Evolutionary conservation across 2,797 vertebrate genomes (phyloP).

Genomic region (Tarsius wallacei): DNA sequence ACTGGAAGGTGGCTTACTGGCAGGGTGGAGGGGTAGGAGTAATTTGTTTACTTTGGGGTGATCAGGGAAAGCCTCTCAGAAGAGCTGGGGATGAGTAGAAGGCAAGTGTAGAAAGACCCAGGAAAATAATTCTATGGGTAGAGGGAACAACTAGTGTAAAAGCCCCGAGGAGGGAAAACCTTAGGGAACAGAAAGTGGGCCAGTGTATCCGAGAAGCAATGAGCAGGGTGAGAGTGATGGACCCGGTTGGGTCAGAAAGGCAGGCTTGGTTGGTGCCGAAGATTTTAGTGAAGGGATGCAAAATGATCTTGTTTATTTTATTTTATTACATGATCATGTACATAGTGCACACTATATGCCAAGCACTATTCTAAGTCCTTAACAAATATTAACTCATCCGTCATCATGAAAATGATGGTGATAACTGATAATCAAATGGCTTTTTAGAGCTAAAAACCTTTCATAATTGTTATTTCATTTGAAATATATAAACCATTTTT

Average conservation of each 20-base stretch:
- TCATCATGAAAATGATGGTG: not conserved
- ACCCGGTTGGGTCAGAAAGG: not conserved
- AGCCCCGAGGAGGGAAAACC: not conserved
- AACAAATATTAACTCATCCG: not conserved
- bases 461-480: not conserved
- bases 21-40: no score
- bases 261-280: not conserved
- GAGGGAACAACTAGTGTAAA: not conserved
- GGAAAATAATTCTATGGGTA: not conserved
- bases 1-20: not conserved
- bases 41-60: not conserved
- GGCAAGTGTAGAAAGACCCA: not conserved
- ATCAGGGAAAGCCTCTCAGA: not conserved
- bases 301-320: not conserved
- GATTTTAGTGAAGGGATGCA: not conserved
- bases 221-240: not conserved
- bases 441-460: not conserved
- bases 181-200: not conserved
- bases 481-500: not conserved
- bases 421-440: not conserved
- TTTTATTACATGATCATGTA: not conserved
- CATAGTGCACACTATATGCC: not conserved
- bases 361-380: not conserved
- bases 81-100: not conserved
- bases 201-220: no score